Conservation (phyloP, 2,113 vertebrate species). For the Gymnarchus niloticus region DNA sequence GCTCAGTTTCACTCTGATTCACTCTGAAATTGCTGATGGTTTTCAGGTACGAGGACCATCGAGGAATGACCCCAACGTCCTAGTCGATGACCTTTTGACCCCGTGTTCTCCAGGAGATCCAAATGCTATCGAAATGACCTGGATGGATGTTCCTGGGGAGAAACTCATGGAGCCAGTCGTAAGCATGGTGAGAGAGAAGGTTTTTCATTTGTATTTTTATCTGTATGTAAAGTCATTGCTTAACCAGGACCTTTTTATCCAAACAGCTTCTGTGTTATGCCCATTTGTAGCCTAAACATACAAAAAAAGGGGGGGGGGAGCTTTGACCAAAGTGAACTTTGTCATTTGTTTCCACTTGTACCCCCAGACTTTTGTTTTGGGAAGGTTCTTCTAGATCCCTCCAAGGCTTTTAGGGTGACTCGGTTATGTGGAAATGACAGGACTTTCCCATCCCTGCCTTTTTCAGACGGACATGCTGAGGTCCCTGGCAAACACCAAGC, state of each 20-base stretch:
- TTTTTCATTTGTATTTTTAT: not conserved
- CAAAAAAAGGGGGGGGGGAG: not conserved
- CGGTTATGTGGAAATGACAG: not conserved
- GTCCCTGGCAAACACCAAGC: conserved; percentile 77
- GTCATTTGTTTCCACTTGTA: not conserved
- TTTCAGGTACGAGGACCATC: conserved; percentile 78
- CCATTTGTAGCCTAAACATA: not conserved
- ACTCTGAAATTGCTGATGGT: not conserved
- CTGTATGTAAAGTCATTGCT: not conserved
- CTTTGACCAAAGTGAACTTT: not conserved
- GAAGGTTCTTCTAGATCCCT: not conserved
- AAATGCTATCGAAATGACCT: conserved; percentile 83
- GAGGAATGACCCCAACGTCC: conserved; percentile 58
- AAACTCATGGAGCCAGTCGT: conserved; percentile 86
- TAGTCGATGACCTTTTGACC: conserved; percentile 78
- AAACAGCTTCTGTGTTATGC: not conserved
- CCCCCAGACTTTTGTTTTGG: not conserved
- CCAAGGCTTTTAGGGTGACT: not conserved
- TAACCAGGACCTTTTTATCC: not conserved
- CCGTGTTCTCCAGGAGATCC: conserved; percentile 92
- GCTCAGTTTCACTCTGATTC: no score
- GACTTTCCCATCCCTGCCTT: not conserved
- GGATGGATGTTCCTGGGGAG: conserved; percentile 90
- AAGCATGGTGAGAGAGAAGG: conserved; percentile 69
- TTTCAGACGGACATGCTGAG: conserved; percentile 82